Percentiles rank a stretch among this genome's conserved stretches.
phyloP scores from a whole-genome alignment of 2,113 vertebrate species.

The Accipiter cooperii region DNA sequence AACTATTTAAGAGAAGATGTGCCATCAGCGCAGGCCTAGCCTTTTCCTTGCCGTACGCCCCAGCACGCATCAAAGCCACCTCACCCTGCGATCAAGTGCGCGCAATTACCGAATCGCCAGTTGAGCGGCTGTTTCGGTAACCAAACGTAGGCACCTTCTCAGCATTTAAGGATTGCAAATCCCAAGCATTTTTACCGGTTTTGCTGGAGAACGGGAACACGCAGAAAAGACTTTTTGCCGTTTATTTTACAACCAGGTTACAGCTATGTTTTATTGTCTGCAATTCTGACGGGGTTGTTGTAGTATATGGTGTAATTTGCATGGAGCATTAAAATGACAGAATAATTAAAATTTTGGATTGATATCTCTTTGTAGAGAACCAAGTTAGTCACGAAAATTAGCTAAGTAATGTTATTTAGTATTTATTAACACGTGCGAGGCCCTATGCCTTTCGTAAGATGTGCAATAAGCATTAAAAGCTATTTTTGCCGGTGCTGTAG shows the following conservation, averaged over 20 bases:
- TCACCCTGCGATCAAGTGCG: rapidly evolving
- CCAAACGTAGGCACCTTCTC: rapidly evolving
- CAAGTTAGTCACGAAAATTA: neutral
- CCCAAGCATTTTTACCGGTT: rapidly evolving
- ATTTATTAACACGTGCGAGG: rapidly evolving
- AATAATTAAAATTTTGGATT: neutral
- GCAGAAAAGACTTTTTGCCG: rapidly evolving
- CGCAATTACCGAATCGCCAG: rapidly evolving
- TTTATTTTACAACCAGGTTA: rapidly evolving
- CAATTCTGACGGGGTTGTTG: rapidly evolving
- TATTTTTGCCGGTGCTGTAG: rapidly evolving
- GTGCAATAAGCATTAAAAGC: rapidly evolving
- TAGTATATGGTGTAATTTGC: rapidly evolving
- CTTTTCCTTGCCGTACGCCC: neutral
- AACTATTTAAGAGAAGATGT: rapidly evolving
- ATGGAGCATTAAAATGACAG: neutral
- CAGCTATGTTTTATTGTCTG: neutral
- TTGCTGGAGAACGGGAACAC: neutral
- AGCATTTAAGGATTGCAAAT: neutral
- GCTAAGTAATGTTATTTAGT: rapidly evolving
- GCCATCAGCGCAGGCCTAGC: rapidly evolving
- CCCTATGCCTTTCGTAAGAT: neutral
- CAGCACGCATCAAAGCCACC: neutral
- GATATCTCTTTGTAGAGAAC: neutral
- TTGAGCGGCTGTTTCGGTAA: rapidly evolving